These are phyloP conservation scores for Epiblema foenella DNA, from an alignment of 2,888 invertebrate genomes.

Conservation along the genomic window DNA sequence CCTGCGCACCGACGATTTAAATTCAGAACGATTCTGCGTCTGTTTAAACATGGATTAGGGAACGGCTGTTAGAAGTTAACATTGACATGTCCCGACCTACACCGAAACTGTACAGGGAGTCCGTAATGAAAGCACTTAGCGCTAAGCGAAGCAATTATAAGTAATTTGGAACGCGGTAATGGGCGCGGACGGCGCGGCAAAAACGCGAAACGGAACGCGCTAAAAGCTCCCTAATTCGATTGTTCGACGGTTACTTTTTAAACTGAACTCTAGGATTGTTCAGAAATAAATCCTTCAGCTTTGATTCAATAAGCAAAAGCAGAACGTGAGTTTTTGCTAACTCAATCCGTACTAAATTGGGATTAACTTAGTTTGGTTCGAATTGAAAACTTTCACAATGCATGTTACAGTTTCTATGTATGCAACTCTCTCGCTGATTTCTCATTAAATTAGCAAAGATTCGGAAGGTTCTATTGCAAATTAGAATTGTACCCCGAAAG, in stretches of 20 bases:
- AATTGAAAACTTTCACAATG: slow-evolving; percentile 1
- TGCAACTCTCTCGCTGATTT: not conserved
- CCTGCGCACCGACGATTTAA: slow-evolving; percentile 46
- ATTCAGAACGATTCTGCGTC: slow-evolving; percentile 34
- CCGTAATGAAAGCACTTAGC: slow-evolving; percentile 84
- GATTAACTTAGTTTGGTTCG: slow-evolving; percentile 11
- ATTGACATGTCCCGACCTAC: slow-evolving; percentile 66
- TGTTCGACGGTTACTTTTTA: slow-evolving; percentile 76
- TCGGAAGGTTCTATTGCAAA: slow-evolving; percentile 31
- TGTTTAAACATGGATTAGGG: slow-evolving; percentile 61
- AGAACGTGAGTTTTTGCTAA: slow-evolving; percentile 29
- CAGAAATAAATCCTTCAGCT: slow-evolving; percentile 57
- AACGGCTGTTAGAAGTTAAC: slow-evolving; percentile 59
- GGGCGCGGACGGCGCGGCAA: slow-evolving; percentile 84
- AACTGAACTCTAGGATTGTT: slow-evolving; percentile 61
- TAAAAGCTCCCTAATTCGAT: slow-evolving; percentile 84
- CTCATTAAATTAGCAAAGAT: slow-evolving; percentile 33
- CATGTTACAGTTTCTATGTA: not conserved
- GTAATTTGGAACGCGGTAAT: slow-evolving; percentile 82
- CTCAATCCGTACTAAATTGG: slow-evolving; percentile 17
- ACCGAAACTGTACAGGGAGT: slow-evolving; percentile 68
- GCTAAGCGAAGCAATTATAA: slow-evolving; percentile 85
- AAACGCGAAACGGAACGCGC: slow-evolving; percentile 79
- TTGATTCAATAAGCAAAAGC: slow-evolving; percentile 43
- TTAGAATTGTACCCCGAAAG: slow-evolving; percentile 47